These are phyloP conservation scores for Thunnus thynnus DNA, from an alignment of 2,113 vertebrate species.

Conservation along the genomic window DNA sequence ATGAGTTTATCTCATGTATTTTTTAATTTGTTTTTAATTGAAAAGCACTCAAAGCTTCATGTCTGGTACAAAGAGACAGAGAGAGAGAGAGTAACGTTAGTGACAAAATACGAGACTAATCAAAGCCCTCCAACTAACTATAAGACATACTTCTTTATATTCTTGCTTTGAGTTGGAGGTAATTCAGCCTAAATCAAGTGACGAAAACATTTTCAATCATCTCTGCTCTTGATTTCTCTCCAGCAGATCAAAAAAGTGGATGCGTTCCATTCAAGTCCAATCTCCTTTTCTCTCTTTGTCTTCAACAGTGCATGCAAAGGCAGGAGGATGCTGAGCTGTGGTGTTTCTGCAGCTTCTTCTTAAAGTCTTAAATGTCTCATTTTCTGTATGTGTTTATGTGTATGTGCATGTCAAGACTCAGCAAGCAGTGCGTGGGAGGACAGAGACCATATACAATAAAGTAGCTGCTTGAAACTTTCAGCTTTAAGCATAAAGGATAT, in stretches of 20 bases:
- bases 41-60: too few relatives aligned
- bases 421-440: slow-evolving; percentile 29
- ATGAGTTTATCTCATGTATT: too few relatives aligned
- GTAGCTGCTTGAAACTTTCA: slow-evolving; percentile 12
- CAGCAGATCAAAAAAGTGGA: background rate
- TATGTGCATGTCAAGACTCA: background rate
- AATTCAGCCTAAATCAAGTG: too few relatives aligned
- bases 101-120: too few relatives aligned
- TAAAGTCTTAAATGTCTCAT: background rate
- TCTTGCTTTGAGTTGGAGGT: too few relatives aligned
- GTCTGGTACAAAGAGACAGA: too few relatives aligned
- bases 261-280: background rate
- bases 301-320: background rate
- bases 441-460: slow-evolving; percentile 9
- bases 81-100: too few relatives aligned
- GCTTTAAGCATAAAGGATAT: slow-evolving; percentile 35
- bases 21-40: too few relatives aligned
- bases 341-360: background rate
- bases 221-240: too few relatives aligned
- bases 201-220: too few relatives aligned
- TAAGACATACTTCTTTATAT: too few relatives aligned
- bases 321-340: background rate
- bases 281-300: background rate
- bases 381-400: background rate
- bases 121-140: too few relatives aligned